Evolutionary conservation across 23 tunicate genomes (phyloP), one percentile per base, ranked within the genome.

Genomic region (Halocynthia aurantium): DNA sequence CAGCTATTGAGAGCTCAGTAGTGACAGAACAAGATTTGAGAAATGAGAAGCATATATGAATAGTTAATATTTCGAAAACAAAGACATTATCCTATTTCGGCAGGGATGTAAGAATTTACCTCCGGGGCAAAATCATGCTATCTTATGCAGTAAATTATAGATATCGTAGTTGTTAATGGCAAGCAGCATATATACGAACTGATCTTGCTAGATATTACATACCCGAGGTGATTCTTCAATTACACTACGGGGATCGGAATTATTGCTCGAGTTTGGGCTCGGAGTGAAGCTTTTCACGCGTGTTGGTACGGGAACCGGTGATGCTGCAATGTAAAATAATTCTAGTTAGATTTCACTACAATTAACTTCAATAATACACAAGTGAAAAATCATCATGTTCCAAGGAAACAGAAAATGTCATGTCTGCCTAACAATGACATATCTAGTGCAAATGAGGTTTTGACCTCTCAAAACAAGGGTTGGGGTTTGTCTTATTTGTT

Each of bases 271-370:
- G 13, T 81, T 15, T 7, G 90, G 86, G 50, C 90, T 85, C 18
- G 81, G 7, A 8, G 66, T 70, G 8, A 58, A 76, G 8, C 66
- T 70, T 6, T 64, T 51, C 51, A 10, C 70, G 11, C 87, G 77
- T 5, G 60, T 55, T 7, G 97, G 97, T 5, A 91, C 97, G 5
- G 90, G 86, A 8, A 91, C 86, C 9, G 97, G 97, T 10, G 88
- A 78, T n/a, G 93, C 83, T 80, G 81, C 18, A 76, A 85, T 17
- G 51, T 17, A 19, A 74, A 72, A 18, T 15, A 15, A 15, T 60
- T 60, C 50, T 0, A 60, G 17, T 15, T 15, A 15, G 12, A 67
- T 15, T 15, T 12, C 22, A 58, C 63, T 58, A 1, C 1, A 58
- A 2, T 13, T 1, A 13, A 13, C n/a, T 58, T 58, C 4, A 58